A percentile compares a stretch with the other conserved stretches of the same genome.
These are phyloP conservation scores for Phasianus colchicus DNA, from an alignment of 2,113 vertebrate species.

Conservation along the genomic window DNA sequence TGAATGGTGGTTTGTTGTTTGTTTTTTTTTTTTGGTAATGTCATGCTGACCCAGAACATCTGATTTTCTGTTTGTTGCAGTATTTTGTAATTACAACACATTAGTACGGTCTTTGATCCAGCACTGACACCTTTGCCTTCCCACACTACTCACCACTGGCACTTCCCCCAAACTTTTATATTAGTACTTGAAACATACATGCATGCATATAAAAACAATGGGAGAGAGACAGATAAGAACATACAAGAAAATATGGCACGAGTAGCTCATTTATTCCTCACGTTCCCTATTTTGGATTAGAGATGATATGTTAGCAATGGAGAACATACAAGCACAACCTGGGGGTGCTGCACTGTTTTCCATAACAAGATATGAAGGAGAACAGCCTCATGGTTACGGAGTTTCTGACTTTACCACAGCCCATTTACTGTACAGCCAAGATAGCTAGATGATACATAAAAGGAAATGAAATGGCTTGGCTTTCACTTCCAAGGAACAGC, in stretches of 20 bases:
- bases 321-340: background rate
- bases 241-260: background rate
- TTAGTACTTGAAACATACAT: background rate
- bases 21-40: background rate
- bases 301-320: background rate
- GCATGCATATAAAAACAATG: background rate
- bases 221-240: background rate
- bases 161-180: background rate
- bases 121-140: background rate
- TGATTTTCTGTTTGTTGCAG: background rate
- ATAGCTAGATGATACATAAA: background rate
- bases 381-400: background rate
- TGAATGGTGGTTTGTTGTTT: background rate
- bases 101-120: constrained; percentile 35
- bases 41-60: background rate
- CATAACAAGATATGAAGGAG: background rate
- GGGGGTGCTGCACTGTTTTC: background rate
- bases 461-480: background rate
- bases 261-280: background rate
- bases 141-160: background rate
- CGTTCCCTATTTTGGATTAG: background rate
- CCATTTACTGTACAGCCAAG: background rate
- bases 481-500: background rate
- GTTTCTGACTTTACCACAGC: background rate
- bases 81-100: constrained; percentile 1